Evolutionary conservation across 2,113 vertebrate genomes (phyloP), one percentile per base, ranked within the genome.

Genomic region (Ramphastos sulfuratus): DNA sequence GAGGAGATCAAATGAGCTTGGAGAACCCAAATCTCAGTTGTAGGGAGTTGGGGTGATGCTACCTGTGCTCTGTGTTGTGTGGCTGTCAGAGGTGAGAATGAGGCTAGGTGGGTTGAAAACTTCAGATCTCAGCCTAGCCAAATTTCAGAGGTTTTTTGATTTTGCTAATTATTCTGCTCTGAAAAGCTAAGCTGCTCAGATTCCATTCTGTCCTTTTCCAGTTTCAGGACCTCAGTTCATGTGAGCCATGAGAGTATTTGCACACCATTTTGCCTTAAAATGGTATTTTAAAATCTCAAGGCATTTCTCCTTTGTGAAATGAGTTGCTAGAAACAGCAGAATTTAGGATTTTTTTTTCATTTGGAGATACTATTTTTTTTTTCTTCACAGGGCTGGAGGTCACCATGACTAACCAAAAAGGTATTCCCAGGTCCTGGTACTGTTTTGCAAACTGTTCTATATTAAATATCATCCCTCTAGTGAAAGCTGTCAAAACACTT

Each of bases 401-500:
- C 94, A 95, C 54, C 15, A 27, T 97, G 97, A 97, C 90, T 96
- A 95, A 89, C 75, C 65, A 87, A 59, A 93, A 95, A 96, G 92
- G 95, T 92, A 95, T 96, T 91, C 96, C 90, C 52, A 55, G 85
- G 76, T 86, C 90, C 71, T 71, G 33, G 82, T 87, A 72, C 85
- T 96, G 97, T 96, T 96, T 94, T 95, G 71, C 77, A 96, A 96
- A 95, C 96, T 95, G 92, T 90, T 98, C 86, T 94, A 76, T 95
- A 97, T 98, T 98, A 97, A 97, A 97, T 84, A 92, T 92, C 86
- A 92, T 95, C 95, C 96, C 92, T 97, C 89, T 42, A 94, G 89
- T 86, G 95, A 97, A 95, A 97, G 96, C 96, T 98, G 98, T 97
- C 98, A 98, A 97, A 98, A 98, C 97, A 98, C 95, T 87, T 97